These are phyloP conservation scores for Dendroctonus valens DNA, from an alignment of 1,140 invertebrate species.

Conservation along the genomic window DNA sequence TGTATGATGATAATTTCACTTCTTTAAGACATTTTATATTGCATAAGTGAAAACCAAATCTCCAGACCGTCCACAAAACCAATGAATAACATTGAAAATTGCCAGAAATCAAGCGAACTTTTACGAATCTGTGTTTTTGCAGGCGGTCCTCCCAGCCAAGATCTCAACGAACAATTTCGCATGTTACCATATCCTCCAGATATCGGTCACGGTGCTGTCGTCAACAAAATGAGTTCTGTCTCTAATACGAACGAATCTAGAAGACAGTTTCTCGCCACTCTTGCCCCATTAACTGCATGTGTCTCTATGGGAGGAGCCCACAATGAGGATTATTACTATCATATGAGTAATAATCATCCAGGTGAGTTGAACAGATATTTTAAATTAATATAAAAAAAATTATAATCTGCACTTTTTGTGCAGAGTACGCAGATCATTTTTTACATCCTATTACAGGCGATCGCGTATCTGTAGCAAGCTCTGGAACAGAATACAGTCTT, in stretches of 20 bases:
- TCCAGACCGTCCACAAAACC: too few relatives aligned
- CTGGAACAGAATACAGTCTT: constrained; percentile 61
- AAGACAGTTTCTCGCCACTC: constrained; percentile 71
- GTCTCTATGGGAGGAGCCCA: constrained; percentile 61
- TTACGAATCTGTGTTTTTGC: constrained; percentile 2
- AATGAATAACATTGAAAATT: too few relatives aligned
- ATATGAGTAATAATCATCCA: constrained; percentile 50
- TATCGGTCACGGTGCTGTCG: constrained; percentile 55
- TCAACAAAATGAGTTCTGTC: constrained; percentile 28
- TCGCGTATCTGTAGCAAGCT: constrained; percentile 54
- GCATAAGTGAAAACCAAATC: too few relatives aligned
- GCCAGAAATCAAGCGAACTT: neutral
- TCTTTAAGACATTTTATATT: too few relatives aligned
- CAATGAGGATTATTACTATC: constrained; percentile 65
- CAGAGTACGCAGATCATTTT: neutral
- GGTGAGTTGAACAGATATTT: constrained; percentile 6
- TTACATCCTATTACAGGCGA: constrained; percentile 47
- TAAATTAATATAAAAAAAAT: neutral
- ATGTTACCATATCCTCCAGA: constrained; percentile 51
- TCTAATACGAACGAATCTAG: constrained; percentile 54
- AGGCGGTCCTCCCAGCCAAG: constrained; percentile 38
- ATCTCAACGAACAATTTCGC: constrained; percentile 44
- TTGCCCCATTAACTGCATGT: constrained; percentile 72
- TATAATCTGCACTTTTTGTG: neutral
- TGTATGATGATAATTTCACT: too few relatives aligned